Evolutionary conservation across 1,140 invertebrate genomes (phyloP).

Genomic region (Bombus balteatus): DNA sequence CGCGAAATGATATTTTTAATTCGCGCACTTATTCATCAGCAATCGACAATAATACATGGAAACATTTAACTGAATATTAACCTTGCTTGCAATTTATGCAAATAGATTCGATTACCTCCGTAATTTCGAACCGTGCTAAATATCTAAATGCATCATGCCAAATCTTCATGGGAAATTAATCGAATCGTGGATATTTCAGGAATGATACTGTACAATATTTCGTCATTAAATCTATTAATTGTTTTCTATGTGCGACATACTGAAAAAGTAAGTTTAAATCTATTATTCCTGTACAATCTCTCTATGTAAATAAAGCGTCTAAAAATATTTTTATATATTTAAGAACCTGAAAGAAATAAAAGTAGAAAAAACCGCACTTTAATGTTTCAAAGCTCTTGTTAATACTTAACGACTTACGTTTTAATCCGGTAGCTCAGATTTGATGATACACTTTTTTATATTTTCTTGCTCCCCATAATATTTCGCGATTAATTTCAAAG

Average conservation of each 20-base stretch:
- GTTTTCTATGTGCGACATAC: not conserved
- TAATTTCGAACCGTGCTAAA: constrained; percentile 1
- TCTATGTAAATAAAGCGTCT: no score
- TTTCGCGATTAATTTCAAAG: not conserved
- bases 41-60: not conserved
- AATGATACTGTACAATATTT: no score
- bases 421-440: not conserved
- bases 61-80: not conserved
- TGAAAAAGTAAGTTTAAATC: not conserved
- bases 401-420: no score
- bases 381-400: no score
- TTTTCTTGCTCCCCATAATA: not conserved
- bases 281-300: no score
- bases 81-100: constrained; percentile 6
- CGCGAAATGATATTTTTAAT: not conserved
- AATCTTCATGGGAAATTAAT: not conserved
- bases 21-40: no score
- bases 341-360: not conserved
- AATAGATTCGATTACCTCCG: not conserved
- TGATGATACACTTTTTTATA: not conserved
- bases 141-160: not conserved
- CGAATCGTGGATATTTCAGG: not conserved
- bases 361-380: not conserved
- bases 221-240: not conserved
- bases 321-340: not conserved